Evolutionary conservation across 2,113 vertebrate genomes (phyloP).

Genomic region (Oplegnathus fasciatus): DNA sequence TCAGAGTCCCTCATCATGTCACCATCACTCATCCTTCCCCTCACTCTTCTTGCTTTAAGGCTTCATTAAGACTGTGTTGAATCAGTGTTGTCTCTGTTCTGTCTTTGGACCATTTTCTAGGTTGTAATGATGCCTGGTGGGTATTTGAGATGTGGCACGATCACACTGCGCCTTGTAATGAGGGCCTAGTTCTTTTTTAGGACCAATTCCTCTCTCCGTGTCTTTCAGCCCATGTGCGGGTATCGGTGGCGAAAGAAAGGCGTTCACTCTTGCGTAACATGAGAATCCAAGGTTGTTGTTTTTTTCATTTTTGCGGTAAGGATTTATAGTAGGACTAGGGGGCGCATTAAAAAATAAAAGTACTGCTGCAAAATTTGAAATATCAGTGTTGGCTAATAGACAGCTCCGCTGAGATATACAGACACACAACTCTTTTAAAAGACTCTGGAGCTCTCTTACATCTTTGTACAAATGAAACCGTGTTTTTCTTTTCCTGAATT

Average conservation of each 20-base stretch:
- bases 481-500: conserved; percentile 57
- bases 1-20: conserved; percentile 58
- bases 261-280: conserved; percentile 50
- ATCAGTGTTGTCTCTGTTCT: conserved; percentile 74
- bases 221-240: conserved; percentile 39
- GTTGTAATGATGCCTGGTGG: conserved; percentile 81
- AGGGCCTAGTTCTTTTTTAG: conserved; percentile 73
- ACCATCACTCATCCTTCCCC: conserved; percentile 47
- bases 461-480: conserved; percentile 53
- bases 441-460: conserved; percentile 40
- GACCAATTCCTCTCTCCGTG: conserved; percentile 43
- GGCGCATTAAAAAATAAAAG: conserved; percentile 40
- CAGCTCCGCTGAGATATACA: conserved; percentile 18
- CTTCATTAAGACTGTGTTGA: conserved; percentile 78
- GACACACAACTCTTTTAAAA: conserved; percentile 9
- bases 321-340: conserved; percentile 30
- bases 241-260: conserved; percentile 39
- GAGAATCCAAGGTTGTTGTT: not conserved
- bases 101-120: conserved; percentile 73
- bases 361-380: conserved; percentile 27
- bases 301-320: conserved; percentile 6
- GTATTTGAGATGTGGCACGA: conserved; percentile 74
- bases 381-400: conserved; percentile 18
- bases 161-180: conserved; percentile 69
- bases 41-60: conserved; percentile 60